Evolutionary conservation across 2,113 vertebrate species (phyloP).

Genomic region (Alexandromys fortis): DNA sequence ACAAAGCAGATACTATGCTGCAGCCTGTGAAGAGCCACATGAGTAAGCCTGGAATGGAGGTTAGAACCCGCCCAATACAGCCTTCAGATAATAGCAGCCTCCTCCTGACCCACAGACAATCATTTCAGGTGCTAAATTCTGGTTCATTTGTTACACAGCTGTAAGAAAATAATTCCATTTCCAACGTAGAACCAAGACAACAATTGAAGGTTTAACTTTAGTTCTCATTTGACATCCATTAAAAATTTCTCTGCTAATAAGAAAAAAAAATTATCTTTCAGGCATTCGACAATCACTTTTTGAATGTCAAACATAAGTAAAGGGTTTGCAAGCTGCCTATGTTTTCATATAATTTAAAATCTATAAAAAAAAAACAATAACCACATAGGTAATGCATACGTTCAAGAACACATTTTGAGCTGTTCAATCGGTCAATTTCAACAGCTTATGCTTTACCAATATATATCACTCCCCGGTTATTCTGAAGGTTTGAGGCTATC

Average conservation of each 20-base stretch:
- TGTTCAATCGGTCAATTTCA: not conserved
- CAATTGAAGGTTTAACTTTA: slow-evolving; percentile 24
- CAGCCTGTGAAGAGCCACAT: not conserved
- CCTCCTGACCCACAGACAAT: not conserved
- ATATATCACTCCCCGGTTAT: not conserved
- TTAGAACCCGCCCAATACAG: not conserved
- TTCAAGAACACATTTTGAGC: not conserved
- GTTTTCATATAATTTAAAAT: slow-evolving; percentile 1
- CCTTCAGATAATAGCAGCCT: not conserved
- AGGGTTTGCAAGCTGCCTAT: slow-evolving; percentile 18
- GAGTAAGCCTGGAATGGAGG: not conserved
- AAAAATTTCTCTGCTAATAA: slow-evolving; percentile 30
- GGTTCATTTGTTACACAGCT: slow-evolving; percentile 13
- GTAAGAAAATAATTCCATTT: slow-evolving; percentile 35
- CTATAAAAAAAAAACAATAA: slow-evolving; percentile 6
- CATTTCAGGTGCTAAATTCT: not conserved
- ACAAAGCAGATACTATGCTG: not conserved
- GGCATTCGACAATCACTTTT: slow-evolving; percentile 5
- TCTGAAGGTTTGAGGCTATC: not conserved
- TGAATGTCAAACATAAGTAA: not conserved
- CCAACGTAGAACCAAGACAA: not conserved
- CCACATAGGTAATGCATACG: not conserved
- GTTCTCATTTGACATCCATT: not conserved
- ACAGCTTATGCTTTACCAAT: not conserved
- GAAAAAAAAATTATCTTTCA: slow-evolving; percentile 29